Conservation (phyloP, 2,113 vertebrate species). For the Microcebus murinus region DNA sequence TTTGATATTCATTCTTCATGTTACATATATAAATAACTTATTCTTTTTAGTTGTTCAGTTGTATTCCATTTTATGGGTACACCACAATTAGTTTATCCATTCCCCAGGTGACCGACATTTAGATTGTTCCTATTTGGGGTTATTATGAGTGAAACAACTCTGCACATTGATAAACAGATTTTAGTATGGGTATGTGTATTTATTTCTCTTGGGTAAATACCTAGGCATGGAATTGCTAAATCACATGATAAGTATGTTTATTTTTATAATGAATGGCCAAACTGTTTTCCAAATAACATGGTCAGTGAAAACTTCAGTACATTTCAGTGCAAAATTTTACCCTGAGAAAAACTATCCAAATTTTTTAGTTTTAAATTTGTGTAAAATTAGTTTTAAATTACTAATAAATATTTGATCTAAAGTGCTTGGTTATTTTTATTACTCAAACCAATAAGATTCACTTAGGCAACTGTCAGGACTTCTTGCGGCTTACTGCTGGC, state of each 20-base stretch:
- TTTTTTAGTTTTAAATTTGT: constrained; percentile 34
- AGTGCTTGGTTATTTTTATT: constrained; percentile 69
- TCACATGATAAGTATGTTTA: background rate
- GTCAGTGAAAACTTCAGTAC: constrained; percentile 1
- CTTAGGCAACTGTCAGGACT: constrained; percentile 73
- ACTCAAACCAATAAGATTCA: constrained; percentile 54
- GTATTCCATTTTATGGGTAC: background rate
- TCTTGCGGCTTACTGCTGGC: constrained; percentile 70
- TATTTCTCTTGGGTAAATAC: constrained; percentile 36
- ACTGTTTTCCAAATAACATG: background rate
- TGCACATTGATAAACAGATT: background rate
- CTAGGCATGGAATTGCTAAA: background rate
- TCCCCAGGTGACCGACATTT: background rate
- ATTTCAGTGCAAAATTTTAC: background rate
- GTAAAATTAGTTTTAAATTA: background rate
- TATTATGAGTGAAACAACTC: background rate
- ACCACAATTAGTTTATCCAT: background rate
- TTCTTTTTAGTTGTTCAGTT: background rate
- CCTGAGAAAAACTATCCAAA: background rate
- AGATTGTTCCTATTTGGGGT: background rate
- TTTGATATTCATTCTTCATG: background rate
- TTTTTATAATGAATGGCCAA: constrained; percentile 12
- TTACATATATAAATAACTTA: background rate
- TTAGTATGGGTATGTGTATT: background rate
- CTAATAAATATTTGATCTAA: constrained; percentile 61